Conservation (phyloP, 2,888 invertebrate species). For the Limenitis arthemis region DNA sequence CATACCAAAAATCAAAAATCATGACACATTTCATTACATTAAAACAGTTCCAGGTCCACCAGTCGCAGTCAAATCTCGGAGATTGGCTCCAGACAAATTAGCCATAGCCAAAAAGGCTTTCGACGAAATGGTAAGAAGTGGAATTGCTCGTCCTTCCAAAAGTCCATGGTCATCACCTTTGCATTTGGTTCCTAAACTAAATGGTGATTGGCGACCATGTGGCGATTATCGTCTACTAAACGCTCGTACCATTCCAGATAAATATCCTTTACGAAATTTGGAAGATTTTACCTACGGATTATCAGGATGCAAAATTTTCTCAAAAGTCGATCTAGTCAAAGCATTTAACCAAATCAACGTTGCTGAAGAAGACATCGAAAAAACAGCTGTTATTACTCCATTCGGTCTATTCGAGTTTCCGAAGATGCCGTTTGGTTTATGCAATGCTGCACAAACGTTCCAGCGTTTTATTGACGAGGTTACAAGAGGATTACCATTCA, state of each 20-base stretch:
- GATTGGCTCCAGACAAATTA: not conserved
- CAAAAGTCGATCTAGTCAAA: not conserved
- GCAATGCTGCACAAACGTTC: not conserved
- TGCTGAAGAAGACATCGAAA: not conserved
- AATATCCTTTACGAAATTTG: too few relatives aligned
- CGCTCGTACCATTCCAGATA: too few relatives aligned
- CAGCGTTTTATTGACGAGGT: not conserved
- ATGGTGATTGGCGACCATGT: too few relatives aligned
- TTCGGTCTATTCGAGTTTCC: not conserved
- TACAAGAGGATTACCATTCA: not conserved
- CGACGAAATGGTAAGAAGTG: too few relatives aligned
- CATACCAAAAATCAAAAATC: too few relatives aligned
- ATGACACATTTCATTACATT: not conserved
- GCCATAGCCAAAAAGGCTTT: not conserved
- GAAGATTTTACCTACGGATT: too few relatives aligned
- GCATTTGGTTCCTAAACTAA: too few relatives aligned
- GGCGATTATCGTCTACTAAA: too few relatives aligned
- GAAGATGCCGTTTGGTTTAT: not conserved
- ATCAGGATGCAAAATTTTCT: too few relatives aligned
- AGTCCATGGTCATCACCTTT: too few relatives aligned
- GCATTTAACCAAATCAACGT: not conserved
- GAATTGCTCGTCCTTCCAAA: too few relatives aligned
- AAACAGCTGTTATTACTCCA: not conserved
- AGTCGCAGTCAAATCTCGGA: not conserved
- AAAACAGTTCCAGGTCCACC: not conserved